These are phyloP conservation scores for Anoplius nigerrimus DNA, from an alignment of 2,888 invertebrate species.

Conservation along the genomic window DNA sequence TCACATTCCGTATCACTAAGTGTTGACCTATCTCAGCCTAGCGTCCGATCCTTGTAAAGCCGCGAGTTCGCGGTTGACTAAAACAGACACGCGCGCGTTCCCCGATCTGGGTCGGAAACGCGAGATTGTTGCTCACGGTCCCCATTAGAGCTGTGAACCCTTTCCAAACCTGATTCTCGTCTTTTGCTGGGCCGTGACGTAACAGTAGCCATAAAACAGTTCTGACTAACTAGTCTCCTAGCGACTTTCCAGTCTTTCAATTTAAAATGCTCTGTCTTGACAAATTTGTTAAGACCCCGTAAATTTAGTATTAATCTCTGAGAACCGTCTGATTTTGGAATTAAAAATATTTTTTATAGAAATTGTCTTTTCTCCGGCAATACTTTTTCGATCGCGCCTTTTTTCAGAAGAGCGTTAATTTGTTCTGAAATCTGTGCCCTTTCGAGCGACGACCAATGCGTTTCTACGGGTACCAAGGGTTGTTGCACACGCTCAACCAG, in stretches of 20 bases:
- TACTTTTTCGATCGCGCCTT: slow-evolving; percentile 22
- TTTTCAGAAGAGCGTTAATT: slow-evolving; percentile 14
- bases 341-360: slow-evolving; percentile 26
- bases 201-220: slow-evolving; percentile 29
- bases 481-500: slow-evolving; percentile 30
- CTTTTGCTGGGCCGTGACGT: too few relatives aligned
- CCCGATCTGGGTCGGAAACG: too few relatives aligned
- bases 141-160: too few relatives aligned
- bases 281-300: slow-evolving; percentile 40
- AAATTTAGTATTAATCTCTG: slow-evolving; percentile 41
- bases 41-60: too few relatives aligned
- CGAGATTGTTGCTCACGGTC: too few relatives aligned
- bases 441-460: slow-evolving; percentile 24
- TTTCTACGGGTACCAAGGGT: slow-evolving; percentile 19
- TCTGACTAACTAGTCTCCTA: slow-evolving; percentile 16
- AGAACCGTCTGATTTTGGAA: slow-evolving; percentile 5
- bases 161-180: too few relatives aligned
- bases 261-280: slow-evolving; percentile 40
- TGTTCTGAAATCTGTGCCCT: slow-evolving; percentile 2
- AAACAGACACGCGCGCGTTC: too few relatives aligned
- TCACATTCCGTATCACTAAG: too few relatives aligned
- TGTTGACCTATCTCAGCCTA: too few relatives aligned
- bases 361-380: slow-evolving; percentile 14
- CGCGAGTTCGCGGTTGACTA: too few relatives aligned
- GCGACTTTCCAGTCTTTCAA: slow-evolving; percentile 33